phyloP scores from a whole-genome alignment of 2,888 invertebrate genomes.

The Isotomurus palustris region DNA sequence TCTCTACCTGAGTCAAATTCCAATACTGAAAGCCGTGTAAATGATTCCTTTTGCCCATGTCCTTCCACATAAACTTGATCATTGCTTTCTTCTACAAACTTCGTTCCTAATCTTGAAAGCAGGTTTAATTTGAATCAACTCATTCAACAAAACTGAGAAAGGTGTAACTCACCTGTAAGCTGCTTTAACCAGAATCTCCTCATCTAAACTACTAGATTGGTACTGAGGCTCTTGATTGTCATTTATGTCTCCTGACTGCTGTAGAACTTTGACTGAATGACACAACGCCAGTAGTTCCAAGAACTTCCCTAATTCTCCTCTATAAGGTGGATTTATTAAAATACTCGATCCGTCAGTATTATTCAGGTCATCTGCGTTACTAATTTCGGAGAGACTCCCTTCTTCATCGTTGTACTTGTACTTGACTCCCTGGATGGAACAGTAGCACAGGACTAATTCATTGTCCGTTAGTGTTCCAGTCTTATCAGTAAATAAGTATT shows the following conservation, averaged over 20 bases:
- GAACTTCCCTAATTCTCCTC: conserved; percentile 46
- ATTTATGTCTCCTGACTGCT: not conserved
- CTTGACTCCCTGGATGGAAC: conserved; percentile 61
- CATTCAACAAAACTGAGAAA: not conserved
- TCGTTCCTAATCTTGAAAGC: conserved; percentile 53
- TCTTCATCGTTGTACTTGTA: conserved; percentile 55
- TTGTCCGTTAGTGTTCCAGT: conserved; percentile 98
- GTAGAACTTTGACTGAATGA: conserved; percentile 69
- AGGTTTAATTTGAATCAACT: not conserved
- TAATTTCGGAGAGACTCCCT: not conserved
- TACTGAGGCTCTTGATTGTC: conserved; percentile 49
- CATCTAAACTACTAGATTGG: conserved; percentile 71
- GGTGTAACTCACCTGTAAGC: conserved; percentile 60
- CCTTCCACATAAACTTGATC: conserved; percentile 51
- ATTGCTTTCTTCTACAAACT: conserved; percentile 52
- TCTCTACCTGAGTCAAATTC: conserved; percentile 72
- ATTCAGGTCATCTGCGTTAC: too few relatives aligned
- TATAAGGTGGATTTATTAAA: too few relatives aligned
- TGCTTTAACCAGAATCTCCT: conserved; percentile 81
- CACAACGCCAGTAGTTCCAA: conserved; percentile 81
- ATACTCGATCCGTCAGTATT: too few relatives aligned
- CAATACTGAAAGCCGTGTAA: conserved; percentile 65
- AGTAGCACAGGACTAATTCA: conserved; percentile 94
- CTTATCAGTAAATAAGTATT: conserved; percentile 92
- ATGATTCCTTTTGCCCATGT: conserved; percentile 52